Base-by-base conservation (phyloP, 2,888 invertebrate genomes). In the Spodoptera littoralis region DNA sequence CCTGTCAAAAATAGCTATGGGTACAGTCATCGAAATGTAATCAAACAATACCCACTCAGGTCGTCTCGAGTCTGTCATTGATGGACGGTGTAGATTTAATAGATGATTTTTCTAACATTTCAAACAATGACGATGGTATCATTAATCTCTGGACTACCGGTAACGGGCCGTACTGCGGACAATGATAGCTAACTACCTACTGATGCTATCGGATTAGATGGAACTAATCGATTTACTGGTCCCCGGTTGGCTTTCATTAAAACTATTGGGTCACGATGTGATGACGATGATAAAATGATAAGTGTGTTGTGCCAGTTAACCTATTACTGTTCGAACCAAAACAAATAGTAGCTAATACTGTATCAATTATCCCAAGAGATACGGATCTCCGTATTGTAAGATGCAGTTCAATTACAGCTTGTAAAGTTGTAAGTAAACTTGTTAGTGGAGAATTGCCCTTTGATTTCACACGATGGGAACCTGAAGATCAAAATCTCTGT, bases 61-160 rank as follows among this genome's bases (percentile, higher is more conserved):
- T 57, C 72, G 68, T 70, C 67, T 76, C 65, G 70, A 71, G 73
- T 66, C 66, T 79, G 80, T 80, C 83, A 84, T 72, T 84, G 86
- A 84, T 84, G 70, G 80, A 84, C 81, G 76, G 76, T 56, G 73
- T 80, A 82, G 82, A 88, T 90, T 90, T 85, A 87, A 89, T 88
- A 88, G 84, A 87, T 84, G 87, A 90, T 88, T 92, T 90, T 92
- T 91, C 87, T 89, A 86, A 85, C 84, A 87, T 90, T 88, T 86
- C 89, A 92, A 90, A 92, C 90, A 90, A 91, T 89, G 86, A 89
- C 62, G 61, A 68, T 79, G 70, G 78, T 90, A 91, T 91, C 92
- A 93, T 92, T 90, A 92, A 93, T 93, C 92, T 92, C 83, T 68
- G 73, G 84, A 88, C 92, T 92, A 92, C 92, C 85, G 92, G 90